Evolutionary conservation across 2,888 invertebrate genomes (phyloP).

Genomic region (Liopterus haemorrhoidalis): DNA sequence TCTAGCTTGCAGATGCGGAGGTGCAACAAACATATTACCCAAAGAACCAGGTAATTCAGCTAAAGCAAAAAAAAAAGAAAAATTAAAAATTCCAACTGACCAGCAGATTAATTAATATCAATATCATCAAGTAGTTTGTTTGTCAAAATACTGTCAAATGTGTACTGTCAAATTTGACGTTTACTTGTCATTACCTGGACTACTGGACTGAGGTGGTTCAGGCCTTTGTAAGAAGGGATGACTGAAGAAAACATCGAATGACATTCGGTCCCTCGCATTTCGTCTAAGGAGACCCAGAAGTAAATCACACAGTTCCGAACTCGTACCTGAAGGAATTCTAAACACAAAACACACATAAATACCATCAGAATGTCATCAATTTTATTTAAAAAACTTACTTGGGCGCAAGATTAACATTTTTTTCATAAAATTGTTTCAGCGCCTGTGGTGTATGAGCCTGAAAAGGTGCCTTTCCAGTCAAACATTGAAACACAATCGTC

Average conservation of each 20-base stretch:
- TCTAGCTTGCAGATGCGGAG: conserved; percentile 27
- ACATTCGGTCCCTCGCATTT: conserved; percentile 91
- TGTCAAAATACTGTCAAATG: background rate
- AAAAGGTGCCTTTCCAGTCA: conserved; percentile 98
- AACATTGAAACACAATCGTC: conserved; percentile 72
- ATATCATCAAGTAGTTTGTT: background rate
- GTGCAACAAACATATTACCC: conserved; percentile 32
- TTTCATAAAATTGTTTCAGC: conserved; percentile 94
- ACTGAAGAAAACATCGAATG: conserved; percentile 92
- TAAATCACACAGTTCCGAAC: conserved; percentile 80
- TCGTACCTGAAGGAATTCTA: conserved; percentile 92
- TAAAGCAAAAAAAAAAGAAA: conserved; percentile 38
- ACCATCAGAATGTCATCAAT: conserved; percentile 3
- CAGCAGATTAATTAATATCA: background rate
- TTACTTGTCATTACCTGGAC: conserved; percentile 32
- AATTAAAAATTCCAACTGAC: conserved; percentile 5
- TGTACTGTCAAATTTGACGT: background rate
- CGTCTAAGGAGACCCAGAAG: conserved; percentile 81
- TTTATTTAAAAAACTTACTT: conserved; percentile 57
- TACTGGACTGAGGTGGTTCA: conserved; percentile 49
- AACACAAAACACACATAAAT: conserved; percentile 24
- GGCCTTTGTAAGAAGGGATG: conserved; percentile 82
- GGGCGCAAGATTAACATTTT: conserved; percentile 82
- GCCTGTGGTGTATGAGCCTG: conserved; percentile 97
- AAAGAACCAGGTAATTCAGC: conserved; percentile 40